phyloP scores from a whole-genome alignment of 2,113 vertebrate genomes.

The Salvelinus namaycush region DNA sequence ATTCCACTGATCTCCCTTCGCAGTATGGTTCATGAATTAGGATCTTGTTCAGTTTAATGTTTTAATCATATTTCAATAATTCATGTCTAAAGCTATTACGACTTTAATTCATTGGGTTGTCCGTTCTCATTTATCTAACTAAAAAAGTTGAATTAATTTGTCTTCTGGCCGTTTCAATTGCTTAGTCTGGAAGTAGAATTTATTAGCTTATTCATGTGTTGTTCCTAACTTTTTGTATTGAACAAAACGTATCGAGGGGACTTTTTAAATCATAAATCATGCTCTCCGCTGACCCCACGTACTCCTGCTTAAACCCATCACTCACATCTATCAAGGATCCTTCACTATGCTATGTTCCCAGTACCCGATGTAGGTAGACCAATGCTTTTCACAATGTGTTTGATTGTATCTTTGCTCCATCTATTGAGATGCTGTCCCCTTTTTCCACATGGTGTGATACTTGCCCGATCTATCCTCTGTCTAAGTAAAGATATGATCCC shows the following conservation, averaged over 20 bases:
- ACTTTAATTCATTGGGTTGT: slow-evolving; percentile 14
- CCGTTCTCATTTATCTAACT: slow-evolving; percentile 16
- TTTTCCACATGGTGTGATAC: neutral
- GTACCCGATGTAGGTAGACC: too few relatives aligned
- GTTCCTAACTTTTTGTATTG: neutral
- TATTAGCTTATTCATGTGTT: neutral
- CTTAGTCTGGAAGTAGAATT: neutral
- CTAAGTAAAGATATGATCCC: too few relatives aligned
- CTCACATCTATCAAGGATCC: too few relatives aligned
- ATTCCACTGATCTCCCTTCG: slow-evolving; percentile 2
- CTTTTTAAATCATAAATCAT: neutral
- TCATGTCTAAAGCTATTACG: slow-evolving; percentile 27
- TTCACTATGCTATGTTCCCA: too few relatives aligned
- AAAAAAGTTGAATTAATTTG: slow-evolving; percentile 13
- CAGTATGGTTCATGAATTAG: slow-evolving; percentile 20
- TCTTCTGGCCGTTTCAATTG: slow-evolving; percentile 22
- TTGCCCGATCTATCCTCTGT: neutral
- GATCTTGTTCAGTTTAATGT: slow-evolving; percentile 13
- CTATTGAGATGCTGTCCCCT: too few relatives aligned
- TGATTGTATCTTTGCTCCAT: too few relatives aligned
- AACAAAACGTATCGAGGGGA: neutral
- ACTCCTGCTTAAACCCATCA: too few relatives aligned
- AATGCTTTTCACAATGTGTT: too few relatives aligned
- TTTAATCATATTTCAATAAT: slow-evolving; percentile 41
- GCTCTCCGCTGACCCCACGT: too few relatives aligned